Evolutionary conservation across 2,888 invertebrate genomes (phyloP).

Genomic region (Acanthosepion lycidas): DNA sequence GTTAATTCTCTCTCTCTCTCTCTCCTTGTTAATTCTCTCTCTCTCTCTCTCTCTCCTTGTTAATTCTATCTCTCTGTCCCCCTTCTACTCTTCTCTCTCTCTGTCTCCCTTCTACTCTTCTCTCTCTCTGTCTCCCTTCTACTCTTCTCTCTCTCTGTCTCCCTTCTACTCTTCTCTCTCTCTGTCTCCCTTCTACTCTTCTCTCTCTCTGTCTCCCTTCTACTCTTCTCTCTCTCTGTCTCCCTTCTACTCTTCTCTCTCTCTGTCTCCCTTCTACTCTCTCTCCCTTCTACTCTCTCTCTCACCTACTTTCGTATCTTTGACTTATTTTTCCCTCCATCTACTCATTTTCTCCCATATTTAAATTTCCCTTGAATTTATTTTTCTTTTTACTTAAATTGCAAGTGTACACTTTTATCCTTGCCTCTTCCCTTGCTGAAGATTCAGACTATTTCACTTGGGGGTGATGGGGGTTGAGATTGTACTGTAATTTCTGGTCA

Average conservation of each 20-base stretch:
- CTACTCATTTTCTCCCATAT: neutral
- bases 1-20: too few relatives aligned
- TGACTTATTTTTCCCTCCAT: neutral
- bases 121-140: too few relatives aligned
- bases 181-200: neutral
- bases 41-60: neutral
- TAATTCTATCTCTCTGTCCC: neutral
- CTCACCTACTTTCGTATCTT: neutral
- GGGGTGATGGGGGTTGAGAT: too few relatives aligned
- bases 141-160: fast-evolving
- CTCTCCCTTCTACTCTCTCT: neutral
- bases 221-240: neutral
- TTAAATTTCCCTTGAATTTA: neutral
- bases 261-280: neutral
- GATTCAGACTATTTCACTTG: neutral
- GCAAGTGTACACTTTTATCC: neutral
- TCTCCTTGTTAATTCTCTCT: neutral
- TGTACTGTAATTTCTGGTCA: neutral
- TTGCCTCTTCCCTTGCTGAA: neutral
- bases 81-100: neutral
- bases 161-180: neutral
- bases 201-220: neutral
- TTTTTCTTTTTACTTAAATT: neutral
- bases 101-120: too few relatives aligned
- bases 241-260: neutral